Percentiles rank a stretch among this genome's conserved stretches.
Conservation (phyloP, 2,797 vertebrate species). For the Sebastes jordani region DNA sequence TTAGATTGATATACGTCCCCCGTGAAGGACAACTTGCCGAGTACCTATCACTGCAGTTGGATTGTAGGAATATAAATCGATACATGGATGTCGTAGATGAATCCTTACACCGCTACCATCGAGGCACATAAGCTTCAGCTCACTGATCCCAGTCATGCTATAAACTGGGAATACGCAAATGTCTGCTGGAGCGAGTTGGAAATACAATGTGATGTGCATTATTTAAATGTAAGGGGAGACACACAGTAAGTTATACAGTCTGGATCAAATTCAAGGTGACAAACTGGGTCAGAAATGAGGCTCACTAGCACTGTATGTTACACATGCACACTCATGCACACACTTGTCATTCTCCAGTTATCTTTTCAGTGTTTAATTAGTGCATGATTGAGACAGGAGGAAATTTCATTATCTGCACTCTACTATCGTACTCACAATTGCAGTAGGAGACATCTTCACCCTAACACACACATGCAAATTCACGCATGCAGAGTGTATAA, state of each 20-base stretch:
- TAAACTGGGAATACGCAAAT: constrained; percentile 6
- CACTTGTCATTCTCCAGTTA: constrained; percentile 14
- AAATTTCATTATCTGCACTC: constrained; percentile 38
- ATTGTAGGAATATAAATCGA: too few relatives aligned
- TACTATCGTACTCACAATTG: constrained; percentile 41
- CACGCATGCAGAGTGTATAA: neutral
- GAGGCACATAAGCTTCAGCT: neutral
- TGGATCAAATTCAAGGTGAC: neutral
- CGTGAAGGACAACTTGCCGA: too few relatives aligned
- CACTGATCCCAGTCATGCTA: neutral
- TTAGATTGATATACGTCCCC: too few relatives aligned
- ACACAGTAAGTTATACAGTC: too few relatives aligned
- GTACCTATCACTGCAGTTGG: too few relatives aligned
- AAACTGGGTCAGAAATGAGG: neutral
- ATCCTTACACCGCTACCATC: too few relatives aligned
- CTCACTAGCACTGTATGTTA: neutral
- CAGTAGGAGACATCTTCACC: constrained; percentile 16
- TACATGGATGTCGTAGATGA: too few relatives aligned
- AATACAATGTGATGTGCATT: neutral
- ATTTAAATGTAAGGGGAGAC: neutral
- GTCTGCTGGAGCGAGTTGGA: neutral
- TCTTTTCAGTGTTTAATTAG: constrained; percentile 52
- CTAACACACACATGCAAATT: neutral
- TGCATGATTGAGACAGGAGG: constrained; percentile 38
- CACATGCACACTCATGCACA: neutral